Base-by-base conservation (phyloP, 1,140 invertebrate species). In the Goniozus legneri region DNA sequence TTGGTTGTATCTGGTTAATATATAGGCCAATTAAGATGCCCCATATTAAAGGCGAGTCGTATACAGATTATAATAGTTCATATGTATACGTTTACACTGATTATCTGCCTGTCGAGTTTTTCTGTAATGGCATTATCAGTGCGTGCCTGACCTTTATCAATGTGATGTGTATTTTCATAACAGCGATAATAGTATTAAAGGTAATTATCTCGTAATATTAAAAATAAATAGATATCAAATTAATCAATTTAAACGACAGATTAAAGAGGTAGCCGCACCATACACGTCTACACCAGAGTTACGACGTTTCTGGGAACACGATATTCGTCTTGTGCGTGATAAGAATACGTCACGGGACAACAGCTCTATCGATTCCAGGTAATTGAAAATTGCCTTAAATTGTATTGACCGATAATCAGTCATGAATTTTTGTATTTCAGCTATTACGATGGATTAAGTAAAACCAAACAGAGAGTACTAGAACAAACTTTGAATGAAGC, bases 221-320 rank as follows among this genome's bases (percentile, higher is more conserved):
- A n/a, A n/a, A n/a, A n/a, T n/a, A n/a, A n/a, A n/a, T n/a, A 34
- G 8, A 6, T 34, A 27, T 24, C 18, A 31, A 12, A 14, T 15
- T 34, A n/a, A 50, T 53, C 10, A 18, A 34, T 32, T 39, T 54
- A 3, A 35, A 13, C 63, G 67, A 16, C 45, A 85, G 82, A 88
- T 92, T 44, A 93, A 93, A 71, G 89, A 92, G 77, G 88, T 92
- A 0, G 88, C 89, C 0, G 84, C 84, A 1, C 89, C 89, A 0
- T 85, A 89, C 43, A 87, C 85, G 1, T 87, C 85, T 1, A 83
- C 84, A 39, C 82, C 86, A 31, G 82, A 85, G 64, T 74, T 89
- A 20, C 80, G 84, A 52, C 70, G 85, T 42, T 93, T 92, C 64
- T 92, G 89, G 88, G 84, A 87, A 60, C 82, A 85, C 48, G 86